Percentiles rank a stretch among this genome's conserved stretches.
Evolutionary conservation across 2,113 vertebrate species (phyloP).

Genomic region (Atrichornis clamosus): DNA sequence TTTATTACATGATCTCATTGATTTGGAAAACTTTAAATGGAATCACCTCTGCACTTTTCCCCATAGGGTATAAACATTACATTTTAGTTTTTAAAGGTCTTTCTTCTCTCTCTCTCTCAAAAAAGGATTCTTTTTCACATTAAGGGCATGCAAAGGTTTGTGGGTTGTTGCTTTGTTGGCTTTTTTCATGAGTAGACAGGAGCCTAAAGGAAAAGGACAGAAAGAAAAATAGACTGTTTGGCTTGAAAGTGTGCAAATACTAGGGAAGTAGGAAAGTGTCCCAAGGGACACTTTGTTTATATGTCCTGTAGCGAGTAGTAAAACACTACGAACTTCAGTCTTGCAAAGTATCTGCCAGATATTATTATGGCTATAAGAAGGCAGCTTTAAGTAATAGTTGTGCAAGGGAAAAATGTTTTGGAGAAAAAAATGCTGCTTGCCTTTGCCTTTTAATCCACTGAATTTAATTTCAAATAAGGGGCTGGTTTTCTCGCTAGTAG

Average conservation of each 20-base stretch:
- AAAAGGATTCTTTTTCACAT: not conserved
- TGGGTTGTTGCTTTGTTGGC: not conserved
- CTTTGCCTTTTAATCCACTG: not conserved
- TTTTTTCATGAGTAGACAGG: not conserved
- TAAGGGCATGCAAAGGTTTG: not conserved
- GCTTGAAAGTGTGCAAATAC: not conserved
- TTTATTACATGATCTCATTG: not conserved
- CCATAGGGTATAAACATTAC: not conserved
- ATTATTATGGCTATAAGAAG: not conserved
- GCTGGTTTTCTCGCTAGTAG: not conserved
- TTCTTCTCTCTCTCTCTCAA: not conserved
- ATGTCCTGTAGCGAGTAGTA: not conserved
- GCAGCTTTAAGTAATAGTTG: not conserved
- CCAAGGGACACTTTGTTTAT: not conserved
- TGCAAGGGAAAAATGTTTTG: not conserved
- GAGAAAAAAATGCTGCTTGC: not conserved
- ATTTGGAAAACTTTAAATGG: conserved; percentile 7
- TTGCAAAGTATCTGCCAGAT: not conserved
- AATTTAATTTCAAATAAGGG: not conserved
- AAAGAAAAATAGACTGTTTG: not conserved
- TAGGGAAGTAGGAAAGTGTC: not conserved
- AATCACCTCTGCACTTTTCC: conserved; percentile 10
- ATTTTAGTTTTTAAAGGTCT: not conserved
- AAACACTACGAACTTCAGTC: not conserved
- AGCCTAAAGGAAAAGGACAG: not conserved